Base-by-base conservation (phyloP, 2,113 vertebrate species). In the Onychostruthus taczanowskii region DNA sequence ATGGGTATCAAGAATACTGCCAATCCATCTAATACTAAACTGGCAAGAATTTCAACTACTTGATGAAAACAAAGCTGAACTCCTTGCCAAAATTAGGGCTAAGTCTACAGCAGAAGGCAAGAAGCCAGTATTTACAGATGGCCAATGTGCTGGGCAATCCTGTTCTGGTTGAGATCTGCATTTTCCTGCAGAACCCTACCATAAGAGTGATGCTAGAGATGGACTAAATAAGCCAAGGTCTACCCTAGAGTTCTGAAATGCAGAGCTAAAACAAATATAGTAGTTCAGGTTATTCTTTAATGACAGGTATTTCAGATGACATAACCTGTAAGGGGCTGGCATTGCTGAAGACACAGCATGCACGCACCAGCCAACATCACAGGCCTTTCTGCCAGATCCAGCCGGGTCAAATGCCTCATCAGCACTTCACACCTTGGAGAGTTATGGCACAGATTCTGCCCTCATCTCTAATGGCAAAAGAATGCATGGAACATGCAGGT, bases 111-210 rank as follows among this genome's bases (percentile, higher is more conserved):
- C 55, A 93, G 72, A 92, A 84, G 92, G 94, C 92, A 88, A 76
- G 52, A 90, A 87, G 90, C 85, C 95, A 96, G 72, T 35, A 43
- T 88, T 80, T 94, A 93, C 79, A 93, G 86, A 96, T 74, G 92
- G 92, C 52, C 59, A 90, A 12, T 5, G 3, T 50, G 63, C 63
- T 93, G 59, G 75, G 79, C 50, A 90, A 46, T 39, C n/a, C 63
- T 50, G 18, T 35, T 79, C 56, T 59, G 59, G 50, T 90, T 62
- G 76, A 85, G 75, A 83, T 37, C 41, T 50, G 37, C 55, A 58
- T 94, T 81, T 85, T 90, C 53, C 70, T 73, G 64, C 16, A 79
- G 20, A 75, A 18, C 26, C 5, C 58, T 39, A 61, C 53, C 70
- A 69, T 41, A 92, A 86, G 49, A 83, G 76, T 33, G 37, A 80